Base-by-base conservation (phyloP, 2,113 vertebrate species). In the Leptosomus discolor region DNA sequence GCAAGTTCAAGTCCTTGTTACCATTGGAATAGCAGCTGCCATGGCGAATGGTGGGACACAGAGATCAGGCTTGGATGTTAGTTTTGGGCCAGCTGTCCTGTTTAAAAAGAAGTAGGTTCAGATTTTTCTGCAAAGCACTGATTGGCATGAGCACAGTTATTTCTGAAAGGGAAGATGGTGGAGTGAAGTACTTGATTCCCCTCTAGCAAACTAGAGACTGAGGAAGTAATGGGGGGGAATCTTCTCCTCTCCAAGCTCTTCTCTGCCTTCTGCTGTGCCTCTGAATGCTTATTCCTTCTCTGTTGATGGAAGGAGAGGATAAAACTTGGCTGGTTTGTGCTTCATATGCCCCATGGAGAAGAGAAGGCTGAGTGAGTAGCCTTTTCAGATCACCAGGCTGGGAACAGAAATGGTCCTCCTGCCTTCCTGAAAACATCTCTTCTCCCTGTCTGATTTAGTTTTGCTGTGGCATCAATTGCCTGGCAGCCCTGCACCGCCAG, bases 41-140 rank as follows among this genome's bases (percentile, higher is more conserved):
- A 14, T 0, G 0, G 21, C 51, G 34, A 63, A 21, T 63, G 10
- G 20, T 54, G 22, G 39, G 34, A 20, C 78, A 56, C 54, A 70
- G 46, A 50, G n/a, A 50, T 56, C 8, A 67, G 58, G 22, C 34
- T 92, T 76, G 56, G 37, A 23, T 51, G 36, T 77, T 84, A 61
- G 23, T 63, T 94, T 32, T 65, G 63, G 30, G 15, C 70, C 37
- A 50, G 17, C 46, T 84, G 34, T 36, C 45, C 19, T 45, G 22
- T 88, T 79, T 43, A 30, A 61, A 37, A 79, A 79, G 12, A 37
- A 19, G 20, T 5, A 68, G 64, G n/a, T 78, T 76, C 15, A 45
- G 9, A 32, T 68, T 85, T 90, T 71, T 71, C 34, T 81, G 74
- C n/a, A 74, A 69, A 84, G 56, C 34, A 6, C 41, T 65, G 19